phyloP scores from a whole-genome alignment of 2,797 vertebrate species.

The Parotocinclus haroldoi region DNA sequence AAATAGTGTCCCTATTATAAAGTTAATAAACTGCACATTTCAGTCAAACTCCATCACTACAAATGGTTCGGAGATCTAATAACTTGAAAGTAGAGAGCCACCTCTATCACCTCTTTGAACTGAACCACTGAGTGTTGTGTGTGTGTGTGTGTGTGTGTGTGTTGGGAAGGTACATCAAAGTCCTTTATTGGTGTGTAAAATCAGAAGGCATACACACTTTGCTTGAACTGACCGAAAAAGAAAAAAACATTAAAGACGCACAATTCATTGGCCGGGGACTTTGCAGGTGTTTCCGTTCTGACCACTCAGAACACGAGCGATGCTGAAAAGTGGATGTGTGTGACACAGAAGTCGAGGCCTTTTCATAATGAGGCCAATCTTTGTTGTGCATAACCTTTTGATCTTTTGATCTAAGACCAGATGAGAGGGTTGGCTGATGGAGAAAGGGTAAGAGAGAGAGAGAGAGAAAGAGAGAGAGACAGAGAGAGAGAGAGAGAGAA shows the following conservation, averaged over 20 bases:
- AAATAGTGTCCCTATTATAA: slow-evolving; percentile 88
- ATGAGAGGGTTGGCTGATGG: slow-evolving; percentile 1
- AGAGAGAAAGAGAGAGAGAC: no score
- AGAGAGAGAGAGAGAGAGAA: neutral
- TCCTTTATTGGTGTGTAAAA: slow-evolving; percentile 75
- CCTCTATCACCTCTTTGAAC: slow-evolving; percentile 83
- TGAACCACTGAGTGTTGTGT: slow-evolving; percentile 60
- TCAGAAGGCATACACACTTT: slow-evolving; percentile 70
- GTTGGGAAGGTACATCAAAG: slow-evolving; percentile 76
- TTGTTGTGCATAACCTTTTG: slow-evolving; percentile 71
- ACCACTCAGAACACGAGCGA: slow-evolving; percentile 56
- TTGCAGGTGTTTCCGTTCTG: slow-evolving; percentile 61
- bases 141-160: slow-evolving; percentile 1
- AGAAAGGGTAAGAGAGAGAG: slow-evolving; percentile 13
- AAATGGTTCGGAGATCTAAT: slow-evolving; percentile 84
- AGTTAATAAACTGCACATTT: slow-evolving; percentile 87
- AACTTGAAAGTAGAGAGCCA: slow-evolving; percentile 83
- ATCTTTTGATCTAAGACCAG: slow-evolving; percentile 63
- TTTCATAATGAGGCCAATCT: slow-evolving; percentile 54
- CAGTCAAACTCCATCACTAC: slow-evolving; percentile 85
- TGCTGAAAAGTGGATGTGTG: slow-evolving; percentile 33
- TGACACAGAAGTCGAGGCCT: slow-evolving; percentile 30
- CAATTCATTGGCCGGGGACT: slow-evolving; percentile 62
- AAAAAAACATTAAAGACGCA: slow-evolving; percentile 63
- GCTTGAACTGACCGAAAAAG: slow-evolving; percentile 62